A percentile compares a stretch with the other conserved stretches of the same genome.
Conservation (phyloP, 2,888 invertebrate species). For the Apoda limacodes region DNA sequence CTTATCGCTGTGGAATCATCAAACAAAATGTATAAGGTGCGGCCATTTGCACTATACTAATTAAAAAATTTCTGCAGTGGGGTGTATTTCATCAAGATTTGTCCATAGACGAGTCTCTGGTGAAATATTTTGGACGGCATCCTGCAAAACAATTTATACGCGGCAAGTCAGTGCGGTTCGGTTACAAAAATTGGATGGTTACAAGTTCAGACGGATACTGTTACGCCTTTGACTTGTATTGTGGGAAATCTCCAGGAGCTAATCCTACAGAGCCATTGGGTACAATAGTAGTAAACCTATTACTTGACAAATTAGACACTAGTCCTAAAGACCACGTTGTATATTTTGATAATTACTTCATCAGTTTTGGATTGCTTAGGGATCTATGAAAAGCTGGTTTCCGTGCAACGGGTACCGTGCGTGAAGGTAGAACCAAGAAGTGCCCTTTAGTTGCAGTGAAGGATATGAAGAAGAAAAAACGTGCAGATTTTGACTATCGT, state of each 20-base stretch:
- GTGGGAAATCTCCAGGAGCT: too few relatives aligned
- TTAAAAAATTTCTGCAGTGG: too few relatives aligned
- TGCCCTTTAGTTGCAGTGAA: conserved; percentile 1
- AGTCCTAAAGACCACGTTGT: conserved; percentile 17
- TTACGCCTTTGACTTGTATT: too few relatives aligned
- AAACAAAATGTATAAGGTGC: too few relatives aligned
- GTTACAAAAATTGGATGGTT: too few relatives aligned
- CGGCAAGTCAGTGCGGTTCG: too few relatives aligned
- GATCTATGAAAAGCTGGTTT: conserved; percentile 10
- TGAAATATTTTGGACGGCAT: conserved; percentile 23
- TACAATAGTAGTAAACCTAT: conserved; percentile 17
- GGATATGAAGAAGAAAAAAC: conserved; percentile 3
- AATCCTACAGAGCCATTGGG: too few relatives aligned
- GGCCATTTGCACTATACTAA: too few relatives aligned
- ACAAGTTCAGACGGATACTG: too few relatives aligned
- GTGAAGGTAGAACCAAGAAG: conserved; percentile 1
- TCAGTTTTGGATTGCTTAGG: conserved; percentile 16
- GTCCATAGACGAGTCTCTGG: too few relatives aligned
- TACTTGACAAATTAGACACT: conserved; percentile 17
- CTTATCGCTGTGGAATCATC: too few relatives aligned
- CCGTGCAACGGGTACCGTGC: conserved; percentile 2
- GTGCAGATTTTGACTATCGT: conserved; percentile 6
- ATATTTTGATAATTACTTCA: conserved; percentile 20
- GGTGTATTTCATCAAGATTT: too few relatives aligned
- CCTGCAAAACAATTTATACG: conserved; percentile 22